Evolutionary conservation across 2,797 vertebrate species (phyloP).

Genomic region (Syngnathus acus): DNA sequence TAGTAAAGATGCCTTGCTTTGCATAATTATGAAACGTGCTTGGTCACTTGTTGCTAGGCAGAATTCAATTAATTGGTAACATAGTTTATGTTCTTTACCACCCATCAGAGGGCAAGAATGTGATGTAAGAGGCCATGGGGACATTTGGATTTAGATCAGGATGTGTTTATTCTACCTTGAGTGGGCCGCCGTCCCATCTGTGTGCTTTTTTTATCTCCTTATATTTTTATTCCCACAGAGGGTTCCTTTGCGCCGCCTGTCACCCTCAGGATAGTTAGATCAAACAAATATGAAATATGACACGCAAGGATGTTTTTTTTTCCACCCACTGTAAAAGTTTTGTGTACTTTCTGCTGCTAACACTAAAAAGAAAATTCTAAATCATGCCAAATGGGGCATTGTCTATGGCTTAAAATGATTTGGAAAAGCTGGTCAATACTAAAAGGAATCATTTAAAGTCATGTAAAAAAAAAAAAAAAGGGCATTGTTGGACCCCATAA

Average conservation of each 20-base stretch:
- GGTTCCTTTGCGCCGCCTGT: background rate
- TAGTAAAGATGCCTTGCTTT: too few relatives aligned
- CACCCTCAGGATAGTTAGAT: conserved; percentile 1
- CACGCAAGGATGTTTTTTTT: background rate
- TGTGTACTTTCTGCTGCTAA: background rate
- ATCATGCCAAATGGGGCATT: background rate
- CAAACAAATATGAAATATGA: conserved; percentile 4
- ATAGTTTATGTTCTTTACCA: too few relatives aligned
- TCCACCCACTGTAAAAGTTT: background rate
- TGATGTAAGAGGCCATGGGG: conserved; percentile 43
- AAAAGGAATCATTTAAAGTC: background rate
- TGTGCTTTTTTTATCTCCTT: conserved; percentile 55
- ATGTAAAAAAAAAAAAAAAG: background rate
- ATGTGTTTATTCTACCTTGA: conserved; percentile 39
- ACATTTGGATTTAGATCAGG: conserved; percentile 45
- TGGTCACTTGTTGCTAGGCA: background rate
- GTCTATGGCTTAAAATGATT: background rate
- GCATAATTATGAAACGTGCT: background rate
- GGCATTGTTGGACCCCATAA: background rate
- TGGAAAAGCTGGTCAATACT: background rate
- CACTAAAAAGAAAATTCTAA: background rate
- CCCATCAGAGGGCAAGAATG: conserved; percentile 9
- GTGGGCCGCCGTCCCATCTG: conserved; percentile 37
- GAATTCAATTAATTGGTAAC: background rate
- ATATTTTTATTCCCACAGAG: conserved; percentile 48